Evolutionary conservation across 2,113 vertebrate genomes (phyloP), one percentile per base, ranked within the genome.

Genomic region (Collichthys lucidus): DNA sequence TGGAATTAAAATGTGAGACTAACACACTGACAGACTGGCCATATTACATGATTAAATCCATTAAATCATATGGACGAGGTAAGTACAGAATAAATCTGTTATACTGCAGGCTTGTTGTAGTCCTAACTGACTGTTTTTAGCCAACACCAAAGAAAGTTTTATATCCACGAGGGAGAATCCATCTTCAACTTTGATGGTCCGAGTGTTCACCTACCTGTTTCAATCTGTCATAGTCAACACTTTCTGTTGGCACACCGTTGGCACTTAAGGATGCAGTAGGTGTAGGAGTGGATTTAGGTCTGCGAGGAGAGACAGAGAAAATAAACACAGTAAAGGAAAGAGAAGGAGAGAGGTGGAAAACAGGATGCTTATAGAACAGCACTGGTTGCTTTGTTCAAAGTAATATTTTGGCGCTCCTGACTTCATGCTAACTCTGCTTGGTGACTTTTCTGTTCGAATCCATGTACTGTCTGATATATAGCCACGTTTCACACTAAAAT

Each of bases 141-240:
- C 11, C 17, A 3, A 7, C 3, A 19, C 26, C 19, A 57, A 22
- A 31, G 15, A 60, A 31, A 60, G 16, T 17, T 60, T 7, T 9
- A 4, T 16, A 26, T 57, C 0, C 16, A 26, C 26, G 55, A 56
- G n/a, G n/a, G 22, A 40, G 35, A 40, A 40, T 40, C 8, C 35
- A 35, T 35, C 35, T 35, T 35, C 35, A 35, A 8, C 35, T 35
- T 35, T 35, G 35, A 35, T 7, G 35, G 35, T 8, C 35, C 7
- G 8, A 40, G 29, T 44, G 55, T 40, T 60, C 20, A 77, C 83
- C 0, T 90, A 99, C 98, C 97, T 99, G 98, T 93, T 99, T 99
- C 95, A 99, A 94, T 91, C 97, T 94, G 94, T 99, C 98, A 17
- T 99, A 99, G 93, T 99, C 98, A 15, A 99, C 92, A 26, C 95